Evolutionary conservation across 1,140 invertebrate genomes (phyloP).

Genomic region (Drosophila parabipectinata): DNA sequence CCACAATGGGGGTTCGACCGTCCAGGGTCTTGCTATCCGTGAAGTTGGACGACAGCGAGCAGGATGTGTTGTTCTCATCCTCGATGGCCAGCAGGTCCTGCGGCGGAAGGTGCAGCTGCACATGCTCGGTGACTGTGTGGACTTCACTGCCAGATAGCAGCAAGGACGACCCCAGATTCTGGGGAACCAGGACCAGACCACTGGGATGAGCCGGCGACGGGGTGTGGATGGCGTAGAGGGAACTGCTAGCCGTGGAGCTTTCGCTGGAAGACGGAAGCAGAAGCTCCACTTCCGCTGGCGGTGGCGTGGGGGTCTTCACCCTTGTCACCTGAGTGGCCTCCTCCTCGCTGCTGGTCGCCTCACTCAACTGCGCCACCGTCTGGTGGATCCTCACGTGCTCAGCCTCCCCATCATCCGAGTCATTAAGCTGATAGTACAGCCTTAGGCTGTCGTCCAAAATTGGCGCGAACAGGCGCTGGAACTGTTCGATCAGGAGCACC

Average conservation of each 20-base stretch:
- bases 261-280: conserved; percentile 18
- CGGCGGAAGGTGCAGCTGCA: conserved; percentile 68
- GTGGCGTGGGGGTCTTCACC: conserved; percentile 26
- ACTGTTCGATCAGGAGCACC: conserved; percentile 60
- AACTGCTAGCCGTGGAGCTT: conserved; percentile 66
- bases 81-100: conserved; percentile 35
- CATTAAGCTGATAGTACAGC: conserved; percentile 70
- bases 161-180: conserved; percentile 42
- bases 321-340: conserved; percentile 56
- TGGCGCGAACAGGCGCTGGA: conserved; percentile 67
- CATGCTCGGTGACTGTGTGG: conserved; percentile 65
- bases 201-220: conserved; percentile 56
- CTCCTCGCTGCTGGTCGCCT: conserved; percentile 67
- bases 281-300: conserved; percentile 18
- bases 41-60: conserved; percentile 78
- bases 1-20: conserved; percentile 78
- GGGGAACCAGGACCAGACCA: conserved; percentile 27
- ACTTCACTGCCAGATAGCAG: conserved; percentile 45
- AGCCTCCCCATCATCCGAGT: conserved; percentile 30
- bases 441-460: conserved; percentile 62
- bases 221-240: conserved; percentile 72
- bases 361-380: conserved; percentile 69
- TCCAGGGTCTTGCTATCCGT: conserved; percentile 82
- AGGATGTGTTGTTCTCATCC: conserved; percentile 77
- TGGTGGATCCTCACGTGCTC: conserved; percentile 70